Evolutionary conservation across 2,888 invertebrate species (phyloP).

Genomic region (Idaea straminata): DNA sequence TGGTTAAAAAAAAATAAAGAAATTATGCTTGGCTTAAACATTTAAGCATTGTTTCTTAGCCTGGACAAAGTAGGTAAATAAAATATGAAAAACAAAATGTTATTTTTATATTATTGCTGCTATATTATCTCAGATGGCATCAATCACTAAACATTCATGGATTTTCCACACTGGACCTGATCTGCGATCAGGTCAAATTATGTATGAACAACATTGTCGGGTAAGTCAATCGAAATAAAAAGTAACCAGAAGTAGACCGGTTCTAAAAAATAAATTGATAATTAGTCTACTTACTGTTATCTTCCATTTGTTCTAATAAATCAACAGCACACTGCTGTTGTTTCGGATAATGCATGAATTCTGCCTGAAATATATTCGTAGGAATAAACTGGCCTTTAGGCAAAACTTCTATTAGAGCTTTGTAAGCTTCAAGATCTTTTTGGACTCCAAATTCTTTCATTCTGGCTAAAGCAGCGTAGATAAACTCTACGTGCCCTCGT

Average conservation of each 20-base stretch:
- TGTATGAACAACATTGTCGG: too few relatives aligned
- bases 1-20: conserved; percentile 17
- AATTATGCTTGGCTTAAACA: not conserved
- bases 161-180: too few relatives aligned
- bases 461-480: conserved; percentile 91
- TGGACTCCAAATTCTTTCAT: conserved; percentile 95
- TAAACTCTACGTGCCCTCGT: conserved; percentile 96
- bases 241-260: too few relatives aligned
- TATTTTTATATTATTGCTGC: too few relatives aligned
- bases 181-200: too few relatives aligned
- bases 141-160: too few relatives aligned
- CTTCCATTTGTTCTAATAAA: conserved; percentile 96
- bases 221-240: too few relatives aligned
- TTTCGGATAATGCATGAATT: conserved; percentile 96
- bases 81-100: too few relatives aligned
- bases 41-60: too few relatives aligned
- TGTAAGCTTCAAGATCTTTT: conserved; percentile 92
- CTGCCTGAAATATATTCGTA: conserved; percentile 89
- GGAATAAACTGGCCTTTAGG: conserved; percentile 95
- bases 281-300: conserved; percentile 83
- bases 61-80: too few relatives aligned
- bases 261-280: too few relatives aligned
- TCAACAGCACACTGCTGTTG: conserved; percentile 97
- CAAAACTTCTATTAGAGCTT: conserved; percentile 89
- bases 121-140: too few relatives aligned